Percentiles rank a stretch among this genome's conserved stretches.
Conservation (phyloP, 53 echinoderm and acorn worm genomes). For the Zoroaster sp. region DNA sequence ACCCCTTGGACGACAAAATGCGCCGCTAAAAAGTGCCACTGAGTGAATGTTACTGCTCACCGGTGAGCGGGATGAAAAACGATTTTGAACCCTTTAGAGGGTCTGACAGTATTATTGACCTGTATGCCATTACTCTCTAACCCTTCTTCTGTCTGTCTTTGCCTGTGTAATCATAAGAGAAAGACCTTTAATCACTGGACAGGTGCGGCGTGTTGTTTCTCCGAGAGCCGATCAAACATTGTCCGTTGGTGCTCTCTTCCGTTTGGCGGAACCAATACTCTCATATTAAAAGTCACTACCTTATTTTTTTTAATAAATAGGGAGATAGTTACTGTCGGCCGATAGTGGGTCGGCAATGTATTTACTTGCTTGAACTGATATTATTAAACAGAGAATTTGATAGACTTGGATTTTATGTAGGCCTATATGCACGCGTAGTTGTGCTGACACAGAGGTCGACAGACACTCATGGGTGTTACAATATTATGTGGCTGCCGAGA, state of each 20-base stretch:
- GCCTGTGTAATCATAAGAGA: too few relatives aligned
- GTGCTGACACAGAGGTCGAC: not conserved
- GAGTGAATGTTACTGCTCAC: too few relatives aligned
- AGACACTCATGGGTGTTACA: not conserved
- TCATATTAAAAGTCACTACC: conserved; percentile 23
- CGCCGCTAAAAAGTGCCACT: too few relatives aligned
- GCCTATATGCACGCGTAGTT: not conserved
- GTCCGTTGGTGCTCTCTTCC: conserved; percentile 23
- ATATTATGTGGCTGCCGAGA: not conserved
- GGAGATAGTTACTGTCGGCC: not conserved
- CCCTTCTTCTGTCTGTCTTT: too few relatives aligned
- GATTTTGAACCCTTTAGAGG: too few relatives aligned
- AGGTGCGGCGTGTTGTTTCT: conserved; percentile 28
- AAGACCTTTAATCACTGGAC: not conserved
- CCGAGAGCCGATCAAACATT: conserved; percentile 31
- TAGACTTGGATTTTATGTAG: not conserved
- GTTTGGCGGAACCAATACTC: conserved; percentile 27
- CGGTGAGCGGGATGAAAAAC: too few relatives aligned
- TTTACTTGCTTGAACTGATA: not conserved
- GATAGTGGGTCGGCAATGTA: not conserved
- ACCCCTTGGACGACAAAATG: too few relatives aligned
- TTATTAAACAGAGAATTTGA: not conserved
- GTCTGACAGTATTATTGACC: too few relatives aligned
- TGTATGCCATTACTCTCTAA: too few relatives aligned
- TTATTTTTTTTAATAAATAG: conserved; percentile 10